phyloP scores from a whole-genome alignment of 2,113 vertebrate genomes.

The Pionites leucogaster region DNA sequence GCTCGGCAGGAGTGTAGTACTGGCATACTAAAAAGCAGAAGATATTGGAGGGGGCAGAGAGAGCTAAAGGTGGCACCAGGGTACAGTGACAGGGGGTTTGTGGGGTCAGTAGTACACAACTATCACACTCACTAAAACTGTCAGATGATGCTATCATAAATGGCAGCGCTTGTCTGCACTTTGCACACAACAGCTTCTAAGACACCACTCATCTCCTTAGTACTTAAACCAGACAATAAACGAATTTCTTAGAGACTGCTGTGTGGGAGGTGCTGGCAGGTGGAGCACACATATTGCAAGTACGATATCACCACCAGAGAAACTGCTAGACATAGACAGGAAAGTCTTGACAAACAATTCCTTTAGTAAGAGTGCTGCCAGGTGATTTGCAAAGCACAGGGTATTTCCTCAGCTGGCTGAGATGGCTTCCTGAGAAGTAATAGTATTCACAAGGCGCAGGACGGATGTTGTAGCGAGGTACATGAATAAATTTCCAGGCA shows the following conservation, averaged over 20 bases:
- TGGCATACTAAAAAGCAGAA: conserved; percentile 24
- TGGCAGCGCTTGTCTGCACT: neutral
- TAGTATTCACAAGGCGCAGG: neutral
- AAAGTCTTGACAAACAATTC: neutral
- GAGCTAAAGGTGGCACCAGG: conserved; percentile 29
- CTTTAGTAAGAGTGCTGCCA: neutral
- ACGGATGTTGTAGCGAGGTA: rapidly evolving
- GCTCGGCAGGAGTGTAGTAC: neutral
- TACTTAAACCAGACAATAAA: neutral
- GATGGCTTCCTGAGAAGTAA: neutral
- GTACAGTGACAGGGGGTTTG: neutral
- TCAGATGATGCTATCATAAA: neutral
- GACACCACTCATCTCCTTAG: neutral
- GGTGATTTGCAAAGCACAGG: neutral
- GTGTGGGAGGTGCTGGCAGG: neutral
- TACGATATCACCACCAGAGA: rapidly evolving
- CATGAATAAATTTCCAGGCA: neutral
- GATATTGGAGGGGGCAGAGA: neutral
- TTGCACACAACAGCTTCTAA: neutral
- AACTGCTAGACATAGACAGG: neutral
- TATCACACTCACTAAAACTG: neutral
- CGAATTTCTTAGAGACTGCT: rapidly evolving
- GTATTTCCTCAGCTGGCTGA: neutral
- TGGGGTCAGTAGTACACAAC: neutral
- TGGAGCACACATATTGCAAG: neutral